Evolutionary conservation across 2,113 vertebrate species (phyloP).

Genomic region (human): DNA sequence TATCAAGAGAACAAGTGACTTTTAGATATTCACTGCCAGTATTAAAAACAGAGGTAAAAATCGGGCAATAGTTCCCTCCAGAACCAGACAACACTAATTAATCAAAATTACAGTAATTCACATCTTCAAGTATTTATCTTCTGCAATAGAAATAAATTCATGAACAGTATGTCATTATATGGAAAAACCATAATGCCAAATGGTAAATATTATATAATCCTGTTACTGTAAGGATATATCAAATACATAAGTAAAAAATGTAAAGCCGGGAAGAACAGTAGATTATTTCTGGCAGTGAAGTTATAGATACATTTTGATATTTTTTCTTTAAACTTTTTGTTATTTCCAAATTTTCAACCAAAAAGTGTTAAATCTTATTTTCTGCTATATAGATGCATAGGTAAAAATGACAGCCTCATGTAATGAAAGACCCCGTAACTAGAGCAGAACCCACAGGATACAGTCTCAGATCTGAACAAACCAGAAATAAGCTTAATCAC

Average conservation of each 20-base stretch:
- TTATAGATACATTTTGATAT: not conserved
- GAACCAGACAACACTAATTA: conserved; percentile 22
- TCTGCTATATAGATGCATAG: not conserved
- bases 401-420: not conserved
- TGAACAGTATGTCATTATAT: not conserved
- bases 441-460: not conserved
- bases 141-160: not conserved
- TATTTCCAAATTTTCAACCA: not conserved
- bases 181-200: conserved; percentile 19
- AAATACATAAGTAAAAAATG: conserved; percentile 3
- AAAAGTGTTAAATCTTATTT: not conserved
- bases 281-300: not conserved
- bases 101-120: conserved; percentile 31
- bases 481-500: not conserved
- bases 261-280: not conserved
- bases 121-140: conserved; percentile 29
- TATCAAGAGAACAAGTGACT: not conserved
- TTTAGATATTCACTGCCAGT: not conserved
- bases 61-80: not conserved
- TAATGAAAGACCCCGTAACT: not conserved
- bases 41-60: conserved; percentile 8
- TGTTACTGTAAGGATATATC: not conserved
- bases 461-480: not conserved
- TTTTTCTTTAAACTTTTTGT: not conserved
- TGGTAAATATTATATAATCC: not conserved